phyloP scores from a whole-genome alignment of 2,797 vertebrate genomes.

The Sebastes goodei region DNA sequence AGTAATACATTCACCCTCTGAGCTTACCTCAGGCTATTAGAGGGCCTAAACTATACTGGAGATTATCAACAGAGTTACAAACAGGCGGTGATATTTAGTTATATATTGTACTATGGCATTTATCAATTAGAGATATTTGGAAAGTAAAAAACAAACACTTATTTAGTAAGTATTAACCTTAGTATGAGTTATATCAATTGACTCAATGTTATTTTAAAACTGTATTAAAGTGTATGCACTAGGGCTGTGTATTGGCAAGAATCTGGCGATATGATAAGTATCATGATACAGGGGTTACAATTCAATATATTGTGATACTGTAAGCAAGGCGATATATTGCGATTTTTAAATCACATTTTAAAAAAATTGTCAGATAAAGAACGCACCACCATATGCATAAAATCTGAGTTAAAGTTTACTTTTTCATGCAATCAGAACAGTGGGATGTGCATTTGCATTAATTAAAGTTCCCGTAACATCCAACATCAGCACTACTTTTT shows the following conservation, averaged over 20 bases:
- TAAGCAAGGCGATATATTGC: too few species aligned
- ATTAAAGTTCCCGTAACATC: too few species aligned
- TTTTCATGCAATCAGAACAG: too few species aligned
- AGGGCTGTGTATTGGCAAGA: background rate
- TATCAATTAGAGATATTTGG: background rate
- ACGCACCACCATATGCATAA: too few species aligned
- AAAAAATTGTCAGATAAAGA: too few species aligned
- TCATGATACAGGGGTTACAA: too few species aligned
- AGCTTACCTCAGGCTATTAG: conserved; percentile 45
- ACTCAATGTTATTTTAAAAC: conserved; percentile 21
- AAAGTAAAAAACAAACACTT: background rate
- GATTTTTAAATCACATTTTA: too few species aligned
- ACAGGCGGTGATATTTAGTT: background rate
- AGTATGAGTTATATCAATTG: background rate
- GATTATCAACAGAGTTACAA: conserved; percentile 15
- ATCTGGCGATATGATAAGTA: too few species aligned
- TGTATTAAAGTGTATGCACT: background rate
- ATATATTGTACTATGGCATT: background rate
- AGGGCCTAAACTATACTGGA: conserved; percentile 12
- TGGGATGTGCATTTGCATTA: too few species aligned
- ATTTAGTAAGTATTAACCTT: background rate
- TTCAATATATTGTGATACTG: too few species aligned
- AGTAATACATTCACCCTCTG: conserved; percentile 58
- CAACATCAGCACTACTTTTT: too few species aligned
- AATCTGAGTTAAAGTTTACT: too few species aligned